Conservation (phyloP, 2,888 invertebrate species). For the Pantelozetes paolii region DNA sequence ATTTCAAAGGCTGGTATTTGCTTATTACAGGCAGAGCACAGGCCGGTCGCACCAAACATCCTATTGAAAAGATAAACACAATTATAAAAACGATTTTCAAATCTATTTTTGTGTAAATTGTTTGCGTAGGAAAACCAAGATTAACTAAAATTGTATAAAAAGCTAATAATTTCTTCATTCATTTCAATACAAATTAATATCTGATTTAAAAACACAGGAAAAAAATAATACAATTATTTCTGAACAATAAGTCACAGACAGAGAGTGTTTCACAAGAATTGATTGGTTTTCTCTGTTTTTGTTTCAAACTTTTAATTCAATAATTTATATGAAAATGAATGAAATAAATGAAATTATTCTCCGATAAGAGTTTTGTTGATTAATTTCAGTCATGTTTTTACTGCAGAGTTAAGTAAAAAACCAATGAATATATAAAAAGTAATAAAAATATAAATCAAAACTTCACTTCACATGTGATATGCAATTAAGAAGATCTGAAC, state of each 20-base stretch:
- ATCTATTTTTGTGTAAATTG: background rate
- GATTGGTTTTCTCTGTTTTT: background rate
- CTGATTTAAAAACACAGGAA: no score
- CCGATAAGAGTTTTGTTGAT: conserved; percentile 1
- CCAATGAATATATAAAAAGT: background rate
- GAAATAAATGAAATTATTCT: background rate
- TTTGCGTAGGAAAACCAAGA: background rate
- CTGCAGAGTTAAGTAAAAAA: background rate
- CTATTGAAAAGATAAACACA: conserved; percentile 39
- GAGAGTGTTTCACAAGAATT: background rate
- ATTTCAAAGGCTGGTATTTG: conserved; percentile 90
- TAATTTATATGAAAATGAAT: conserved; percentile 21
- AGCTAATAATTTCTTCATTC: background rate
- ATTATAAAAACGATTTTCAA: background rate
- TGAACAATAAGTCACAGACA: background rate
- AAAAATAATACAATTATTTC: background rate
- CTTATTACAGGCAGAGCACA: conserved; percentile 83
- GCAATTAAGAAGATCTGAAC: conserved; percentile 7
- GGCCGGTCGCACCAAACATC: conserved; percentile 48
- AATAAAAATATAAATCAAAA: background rate
- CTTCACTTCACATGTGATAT: background rate
- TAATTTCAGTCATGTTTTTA: conserved; percentile 12
- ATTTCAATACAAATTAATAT: no score
- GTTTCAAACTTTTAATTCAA: background rate
- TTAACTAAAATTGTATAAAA: background rate